Evolutionary conservation across 1,140 invertebrate genomes (phyloP), one percentile per base, ranked within the genome.

Genomic region (Drosophila grimshawi): DNA sequence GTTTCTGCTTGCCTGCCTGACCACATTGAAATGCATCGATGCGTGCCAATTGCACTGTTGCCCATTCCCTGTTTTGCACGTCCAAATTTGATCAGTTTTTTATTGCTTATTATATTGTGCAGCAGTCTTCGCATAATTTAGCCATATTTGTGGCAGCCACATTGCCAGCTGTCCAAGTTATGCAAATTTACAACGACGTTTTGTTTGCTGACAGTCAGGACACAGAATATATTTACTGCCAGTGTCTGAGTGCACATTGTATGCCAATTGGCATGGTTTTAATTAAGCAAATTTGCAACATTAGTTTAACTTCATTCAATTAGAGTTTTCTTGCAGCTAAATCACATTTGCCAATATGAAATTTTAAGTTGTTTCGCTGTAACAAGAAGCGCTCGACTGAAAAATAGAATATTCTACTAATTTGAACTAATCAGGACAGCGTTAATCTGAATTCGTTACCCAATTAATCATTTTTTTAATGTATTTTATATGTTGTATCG

Each of bases 251-350:
- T 27, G n/a, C 6, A 29, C 55, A 41, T 3, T 10, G 10, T 70
- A 30, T 74, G 77, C 46, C 45, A 48, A 74, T 85, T 86, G 78
- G 69, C 78, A 78, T 81, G 48, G 53, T 32, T 52, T 75, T 60
- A 75, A 78, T 81, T 85, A 68, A 49, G 62, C 10, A 57, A 73
- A 85, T 80, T 77, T 76, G 39, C 10, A 2, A 19, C 0, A 19
- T 19, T 19, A 19, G 19, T 19, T 19, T 19, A 19, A 19, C 19
- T 19, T 19, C 19, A 19, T 19, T 19, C 19, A 19, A 19, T 19
- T 19, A 19, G 19, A 19, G 19, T 19, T 19, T 1, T 19, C 19
- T 19, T 19, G 19, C 19, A 19, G 19, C 19, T 19, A 19, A 19
- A 1, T 19, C 19, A 19, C 19, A 19, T 19, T 19, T 19, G 19